A percentile compares a stretch with the other conserved stretches of the same genome.
These are phyloP conservation scores for Delichon dasypus DNA, from an alignment of 2,797 vertebrate species.

Conservation along the genomic window DNA sequence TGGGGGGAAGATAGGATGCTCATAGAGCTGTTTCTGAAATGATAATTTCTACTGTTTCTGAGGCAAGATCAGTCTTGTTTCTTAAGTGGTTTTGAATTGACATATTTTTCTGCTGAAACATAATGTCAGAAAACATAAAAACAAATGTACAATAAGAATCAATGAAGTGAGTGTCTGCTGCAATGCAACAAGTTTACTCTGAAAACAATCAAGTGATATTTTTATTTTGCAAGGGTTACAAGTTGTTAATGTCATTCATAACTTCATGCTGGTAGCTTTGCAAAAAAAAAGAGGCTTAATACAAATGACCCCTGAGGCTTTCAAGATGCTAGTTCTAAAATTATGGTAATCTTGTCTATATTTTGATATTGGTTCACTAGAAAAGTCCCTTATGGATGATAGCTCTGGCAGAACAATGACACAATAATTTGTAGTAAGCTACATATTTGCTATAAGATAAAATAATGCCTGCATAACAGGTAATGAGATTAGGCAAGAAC, in stretches of 20 bases:
- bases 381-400: constrained; percentile 58
- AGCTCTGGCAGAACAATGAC: constrained; percentile 59
- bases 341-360: constrained; percentile 62
- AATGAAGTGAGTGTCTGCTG: not conserved
- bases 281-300: constrained; percentile 47
- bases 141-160: not conserved
- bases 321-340: constrained; percentile 54
- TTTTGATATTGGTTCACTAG: constrained; percentile 55
- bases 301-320: constrained; percentile 50
- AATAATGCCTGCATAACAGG: constrained; percentile 48
- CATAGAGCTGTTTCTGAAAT: not conserved
- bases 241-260: constrained; percentile 42
- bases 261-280: constrained; percentile 22
- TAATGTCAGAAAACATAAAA: not conserved
- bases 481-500: constrained; percentile 66
- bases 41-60: not conserved
- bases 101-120: not conserved
- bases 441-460: constrained; percentile 21
- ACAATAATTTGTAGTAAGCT: constrained; percentile 64
- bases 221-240: not conserved
- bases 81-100: not conserved
- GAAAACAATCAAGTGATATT: not conserved
- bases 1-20: accelerated
- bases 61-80: not conserved
- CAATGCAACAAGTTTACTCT: not conserved